phyloP scores from a whole-genome alignment of 2,797 vertebrate genomes.

The Takifugu ocellatus region DNA sequence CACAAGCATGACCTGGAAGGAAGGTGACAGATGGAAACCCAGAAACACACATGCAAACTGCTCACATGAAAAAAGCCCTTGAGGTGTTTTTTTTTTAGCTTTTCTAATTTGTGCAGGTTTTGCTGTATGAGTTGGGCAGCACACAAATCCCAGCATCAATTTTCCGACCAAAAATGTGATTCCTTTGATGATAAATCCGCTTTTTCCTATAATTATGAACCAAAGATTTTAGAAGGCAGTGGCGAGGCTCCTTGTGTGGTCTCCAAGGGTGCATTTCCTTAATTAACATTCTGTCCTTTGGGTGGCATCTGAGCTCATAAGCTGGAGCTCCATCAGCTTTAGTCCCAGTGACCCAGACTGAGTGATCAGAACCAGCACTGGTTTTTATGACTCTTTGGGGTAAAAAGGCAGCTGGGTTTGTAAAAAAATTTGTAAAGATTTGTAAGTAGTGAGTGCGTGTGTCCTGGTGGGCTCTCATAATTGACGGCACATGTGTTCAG shows the following conservation, averaged over 20 bases:
- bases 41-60: conserved; percentile 1
- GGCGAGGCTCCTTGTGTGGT: conserved; percentile 29
- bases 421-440: no score
- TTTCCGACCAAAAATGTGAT: conserved; percentile 6
- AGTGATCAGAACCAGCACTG: no score
- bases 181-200: conserved; percentile 3
- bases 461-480: no score
- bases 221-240: conserved; percentile 13
- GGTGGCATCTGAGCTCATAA: conserved; percentile 30
- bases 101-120: neutral
- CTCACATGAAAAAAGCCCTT: neutral
- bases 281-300: conserved; percentile 46
- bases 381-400: no score
- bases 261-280: conserved; percentile 31
- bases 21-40: conserved; percentile 14
- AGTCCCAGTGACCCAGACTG: no score
- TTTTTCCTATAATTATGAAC: conserved; percentile 14
- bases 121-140: neutral
- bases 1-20: conserved; percentile 20
- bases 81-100: neutral
- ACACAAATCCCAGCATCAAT: neutral
- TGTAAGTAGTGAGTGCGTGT: no score
- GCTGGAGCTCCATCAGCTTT: neutral
- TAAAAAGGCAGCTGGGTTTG: no score
- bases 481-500: no score